phyloP scores from a whole-genome alignment of 2,113 vertebrate species.

The Channa maculata region DNA sequence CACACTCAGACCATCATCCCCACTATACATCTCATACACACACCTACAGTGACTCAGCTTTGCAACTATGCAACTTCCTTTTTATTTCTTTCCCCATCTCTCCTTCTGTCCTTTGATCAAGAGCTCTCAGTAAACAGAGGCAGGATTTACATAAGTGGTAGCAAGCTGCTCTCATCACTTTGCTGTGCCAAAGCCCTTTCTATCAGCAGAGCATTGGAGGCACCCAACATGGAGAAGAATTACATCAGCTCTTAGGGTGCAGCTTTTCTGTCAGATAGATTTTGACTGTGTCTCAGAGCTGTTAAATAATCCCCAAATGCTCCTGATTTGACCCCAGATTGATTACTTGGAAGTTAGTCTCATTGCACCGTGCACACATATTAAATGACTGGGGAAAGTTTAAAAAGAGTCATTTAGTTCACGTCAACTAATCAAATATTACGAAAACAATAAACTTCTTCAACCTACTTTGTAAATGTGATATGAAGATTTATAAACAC shows the following conservation, averaged over 20 bases:
- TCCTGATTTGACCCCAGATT: constrained; percentile 67
- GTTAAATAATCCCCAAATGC: constrained; percentile 71
- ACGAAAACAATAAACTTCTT: constrained; percentile 38
- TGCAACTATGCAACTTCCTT: constrained; percentile 33
- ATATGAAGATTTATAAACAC: constrained; percentile 10
- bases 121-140: constrained; percentile 58
- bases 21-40: constrained; percentile 14
- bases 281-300: constrained; percentile 53
- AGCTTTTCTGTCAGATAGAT: constrained; percentile 59
- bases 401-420: constrained; percentile 46
- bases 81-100: constrained; percentile 40
- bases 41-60: constrained; percentile 59
- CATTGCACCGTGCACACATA: constrained; percentile 8
- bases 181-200: constrained; percentile 57
- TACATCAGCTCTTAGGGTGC: constrained; percentile 65
- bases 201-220: constrained; percentile 55
- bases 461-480: constrained; percentile 21
- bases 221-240: constrained; percentile 63
- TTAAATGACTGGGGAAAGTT: constrained; percentile 45
- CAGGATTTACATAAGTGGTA: constrained; percentile 71
- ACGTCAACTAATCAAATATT: constrained; percentile 38
- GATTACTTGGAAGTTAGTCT: constrained; percentile 61
- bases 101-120: constrained; percentile 66
- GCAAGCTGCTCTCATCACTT: constrained; percentile 73
- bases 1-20: constrained; percentile 23